These are phyloP conservation scores for Heterodera carotae DNA, from an alignment of 1,140 invertebrate genomes.

Conservation along the genomic window DNA sequence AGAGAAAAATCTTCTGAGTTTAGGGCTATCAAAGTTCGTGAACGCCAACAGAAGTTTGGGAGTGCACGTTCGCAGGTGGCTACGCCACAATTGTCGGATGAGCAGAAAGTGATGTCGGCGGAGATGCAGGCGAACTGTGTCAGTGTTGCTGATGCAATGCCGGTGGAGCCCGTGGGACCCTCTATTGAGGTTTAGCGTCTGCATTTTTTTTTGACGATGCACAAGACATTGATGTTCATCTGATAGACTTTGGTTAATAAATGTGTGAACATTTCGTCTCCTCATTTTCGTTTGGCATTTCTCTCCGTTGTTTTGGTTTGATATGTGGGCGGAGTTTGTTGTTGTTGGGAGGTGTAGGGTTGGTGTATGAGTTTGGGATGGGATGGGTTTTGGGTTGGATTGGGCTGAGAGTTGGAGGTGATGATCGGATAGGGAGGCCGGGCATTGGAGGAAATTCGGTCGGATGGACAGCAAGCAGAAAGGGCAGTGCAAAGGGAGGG, in stretches of 20 bases:
- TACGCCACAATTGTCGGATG: not conserved
- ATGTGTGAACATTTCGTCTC: too few species aligned
- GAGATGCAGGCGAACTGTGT: not conserved
- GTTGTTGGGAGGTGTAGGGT: too few species aligned
- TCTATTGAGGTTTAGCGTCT: not conserved
- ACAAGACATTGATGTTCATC: too few species aligned
- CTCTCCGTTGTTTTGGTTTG: too few species aligned
- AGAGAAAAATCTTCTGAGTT: slow-evolving; percentile 1
- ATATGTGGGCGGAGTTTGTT: too few species aligned
- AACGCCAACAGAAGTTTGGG: not conserved
- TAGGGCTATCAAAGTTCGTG: not conserved
- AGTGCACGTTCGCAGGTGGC: not conserved
- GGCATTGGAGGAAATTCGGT: not conserved
- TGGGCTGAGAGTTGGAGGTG: slow-evolving; percentile 9
- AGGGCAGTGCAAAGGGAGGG: not conserved
- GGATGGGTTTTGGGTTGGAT: not conserved
- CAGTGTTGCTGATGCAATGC: too few species aligned
- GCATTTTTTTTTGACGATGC: not conserved
- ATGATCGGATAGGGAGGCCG: not conserved
- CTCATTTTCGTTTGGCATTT: too few species aligned
- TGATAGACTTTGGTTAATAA: too few species aligned
- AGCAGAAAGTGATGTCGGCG: not conserved
- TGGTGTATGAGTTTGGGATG: too few species aligned
- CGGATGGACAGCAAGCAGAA: slow-evolving; percentile 5
- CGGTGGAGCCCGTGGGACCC: not conserved